phyloP scores from a whole-genome alignment of 2,888 invertebrate species.

The Drosophila anomelani region DNA sequence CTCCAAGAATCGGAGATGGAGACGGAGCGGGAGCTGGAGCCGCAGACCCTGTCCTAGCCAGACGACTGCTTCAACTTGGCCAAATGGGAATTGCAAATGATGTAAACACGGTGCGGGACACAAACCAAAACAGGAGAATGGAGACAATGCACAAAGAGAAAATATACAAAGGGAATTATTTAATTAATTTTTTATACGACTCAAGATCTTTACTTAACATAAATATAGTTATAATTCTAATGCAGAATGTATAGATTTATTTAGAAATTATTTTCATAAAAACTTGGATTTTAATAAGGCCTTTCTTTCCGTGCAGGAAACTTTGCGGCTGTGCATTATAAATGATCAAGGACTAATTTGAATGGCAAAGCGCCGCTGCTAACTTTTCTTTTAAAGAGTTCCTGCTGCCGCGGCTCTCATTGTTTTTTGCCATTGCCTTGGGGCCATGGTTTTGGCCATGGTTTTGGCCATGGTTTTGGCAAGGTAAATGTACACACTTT shows the following conservation, averaged over 20 bases:
- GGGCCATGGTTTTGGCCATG: constrained; percentile 9
- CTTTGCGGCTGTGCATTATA: constrained; percentile 37
- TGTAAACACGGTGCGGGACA: constrained; percentile 36
- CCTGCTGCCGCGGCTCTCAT: constrained; percentile 16
- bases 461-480: constrained; percentile 24
- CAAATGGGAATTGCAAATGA: constrained; percentile 50
- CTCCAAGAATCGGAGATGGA: constrained; percentile 12
- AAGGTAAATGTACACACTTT: constrained; percentile 23
- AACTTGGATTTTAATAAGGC: too few relatives aligned
- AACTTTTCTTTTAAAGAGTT: constrained; percentile 48
- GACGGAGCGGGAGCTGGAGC: neutral
- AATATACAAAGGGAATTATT: neutral
- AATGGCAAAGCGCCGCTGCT: constrained; percentile 36
- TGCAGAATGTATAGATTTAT: accelerated
- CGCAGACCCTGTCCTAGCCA: constrained; percentile 28
- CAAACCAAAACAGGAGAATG: neutral
- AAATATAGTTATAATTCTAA: neutral
- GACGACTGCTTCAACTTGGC: constrained; percentile 44
- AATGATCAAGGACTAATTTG: constrained; percentile 41
- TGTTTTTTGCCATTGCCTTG: constrained; percentile 23
- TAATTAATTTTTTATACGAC: neutral
- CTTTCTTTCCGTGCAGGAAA: constrained; percentile 6
- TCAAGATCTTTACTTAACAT: neutral
- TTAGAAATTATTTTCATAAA: neutral
- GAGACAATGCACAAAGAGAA: constrained; percentile 9